Evolutionary conservation across 2,797 vertebrate species (phyloP).

Genomic region (Microchirus variegatus): DNA sequence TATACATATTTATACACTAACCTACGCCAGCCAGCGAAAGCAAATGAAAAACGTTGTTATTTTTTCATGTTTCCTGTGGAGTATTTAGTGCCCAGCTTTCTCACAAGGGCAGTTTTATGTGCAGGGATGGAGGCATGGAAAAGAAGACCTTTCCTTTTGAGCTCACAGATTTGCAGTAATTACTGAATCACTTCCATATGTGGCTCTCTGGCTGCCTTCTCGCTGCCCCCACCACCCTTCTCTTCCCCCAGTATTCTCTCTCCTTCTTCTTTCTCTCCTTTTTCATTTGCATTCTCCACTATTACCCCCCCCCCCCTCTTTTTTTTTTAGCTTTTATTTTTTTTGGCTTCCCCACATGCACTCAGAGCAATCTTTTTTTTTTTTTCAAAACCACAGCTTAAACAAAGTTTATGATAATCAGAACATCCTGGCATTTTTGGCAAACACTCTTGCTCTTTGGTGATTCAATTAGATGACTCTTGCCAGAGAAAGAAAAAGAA

Average conservation of each 20-base stretch:
- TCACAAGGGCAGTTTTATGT: slow-evolving; percentile 81
- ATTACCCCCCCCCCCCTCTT: slow-evolving; percentile 31
- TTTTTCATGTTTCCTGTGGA: slow-evolving; percentile 49
- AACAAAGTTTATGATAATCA: slow-evolving; percentile 84
- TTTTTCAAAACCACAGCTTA: slow-evolving; percentile 74
- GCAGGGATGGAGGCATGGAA: slow-evolving; percentile 80
- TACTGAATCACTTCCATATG: slow-evolving; percentile 90
- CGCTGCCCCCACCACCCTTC: slow-evolving; percentile 74
- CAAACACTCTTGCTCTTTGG: slow-evolving; percentile 65
- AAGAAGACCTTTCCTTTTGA: slow-evolving; percentile 85
- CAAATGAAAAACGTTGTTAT: slow-evolving; percentile 48
- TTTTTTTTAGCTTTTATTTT: slow-evolving; percentile 49
- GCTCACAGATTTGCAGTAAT: slow-evolving; percentile 87
- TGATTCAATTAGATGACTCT: slow-evolving; percentile 74
- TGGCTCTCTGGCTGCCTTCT: slow-evolving; percentile 82
- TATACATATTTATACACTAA: slow-evolving; percentile 37
- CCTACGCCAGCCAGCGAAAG: slow-evolving; percentile 36
- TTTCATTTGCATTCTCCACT: slow-evolving; percentile 71
- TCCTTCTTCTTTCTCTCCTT: slow-evolving; percentile 51
- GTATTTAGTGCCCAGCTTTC: slow-evolving; percentile 71
- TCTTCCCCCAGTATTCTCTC: slow-evolving; percentile 55
- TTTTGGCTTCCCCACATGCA: slow-evolving; percentile 47
- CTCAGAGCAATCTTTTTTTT: slow-evolving; percentile 50
- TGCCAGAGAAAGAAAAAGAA: slow-evolving; percentile 38
- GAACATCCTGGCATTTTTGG: slow-evolving; percentile 84